These are phyloP conservation scores for Ectemnius cavifrons DNA, from an alignment of 2,888 invertebrate genomes.

Conservation along the genomic window DNA sequence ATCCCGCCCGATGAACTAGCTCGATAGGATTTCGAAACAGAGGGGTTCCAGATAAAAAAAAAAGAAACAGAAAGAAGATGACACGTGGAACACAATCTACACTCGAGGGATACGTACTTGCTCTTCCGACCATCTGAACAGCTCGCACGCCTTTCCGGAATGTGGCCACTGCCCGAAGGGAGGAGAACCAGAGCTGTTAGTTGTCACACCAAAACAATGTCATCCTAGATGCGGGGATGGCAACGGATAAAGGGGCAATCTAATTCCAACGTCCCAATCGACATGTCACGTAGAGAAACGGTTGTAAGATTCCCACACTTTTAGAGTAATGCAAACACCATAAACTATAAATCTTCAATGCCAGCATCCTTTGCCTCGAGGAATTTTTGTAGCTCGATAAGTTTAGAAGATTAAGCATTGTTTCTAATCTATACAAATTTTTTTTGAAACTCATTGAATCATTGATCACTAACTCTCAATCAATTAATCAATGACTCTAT, in stretches of 20 bases:
- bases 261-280: conserved; percentile 54
- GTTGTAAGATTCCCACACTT: too few species aligned
- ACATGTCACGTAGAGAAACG: conserved; percentile 38
- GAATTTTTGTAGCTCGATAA: too few species aligned
- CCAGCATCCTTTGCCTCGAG: too few species aligned
- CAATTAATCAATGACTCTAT: too few species aligned
- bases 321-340: too few species aligned
- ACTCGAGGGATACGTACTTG: conserved; percentile 92
- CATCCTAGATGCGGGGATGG: conserved; percentile 69
- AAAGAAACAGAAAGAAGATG: conserved; percentile 59
- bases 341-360: too few species aligned
- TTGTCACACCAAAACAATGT: conserved; percentile 72
- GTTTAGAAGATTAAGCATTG: too few species aligned
- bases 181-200: conserved; percentile 80
- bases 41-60: conserved; percentile 39
- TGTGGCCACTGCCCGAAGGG: conserved; percentile 93
- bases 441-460: too few species aligned
- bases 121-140: conserved; percentile 98
- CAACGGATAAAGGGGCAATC: conserved; percentile 49
- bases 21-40: conserved; percentile 15
- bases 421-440: too few species aligned
- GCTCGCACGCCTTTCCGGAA: conserved; percentile 99
- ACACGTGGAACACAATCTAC: conserved; percentile 74
- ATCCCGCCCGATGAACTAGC: conserved; percentile 19
- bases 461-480: too few species aligned